Percentiles rank a stretch among this genome's conserved stretches.
Conservation (phyloP, 2,113 vertebrate species). For the Phrynosoma platyrhinos region DNA sequence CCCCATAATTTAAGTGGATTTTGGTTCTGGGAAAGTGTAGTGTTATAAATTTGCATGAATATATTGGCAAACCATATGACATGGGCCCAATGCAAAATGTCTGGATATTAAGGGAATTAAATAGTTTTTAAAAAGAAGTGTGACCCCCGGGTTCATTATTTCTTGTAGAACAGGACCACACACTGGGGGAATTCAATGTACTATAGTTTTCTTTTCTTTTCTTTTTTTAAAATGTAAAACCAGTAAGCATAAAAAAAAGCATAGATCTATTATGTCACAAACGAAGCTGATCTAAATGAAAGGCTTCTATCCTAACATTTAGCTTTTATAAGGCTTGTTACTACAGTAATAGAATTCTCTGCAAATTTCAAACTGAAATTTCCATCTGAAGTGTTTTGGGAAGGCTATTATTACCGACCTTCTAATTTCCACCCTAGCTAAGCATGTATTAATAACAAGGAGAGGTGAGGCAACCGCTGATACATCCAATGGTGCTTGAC, state of each 20-base stretch:
- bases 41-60: slow-evolving; percentile 42
- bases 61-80: slow-evolving; percentile 27
- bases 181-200: slow-evolving; percentile 50
- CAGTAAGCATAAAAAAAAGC: neutral
- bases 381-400: slow-evolving; percentile 65
- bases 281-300: slow-evolving; percentile 52
- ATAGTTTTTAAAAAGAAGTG: slow-evolving; percentile 50
- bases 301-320: slow-evolving; percentile 48
- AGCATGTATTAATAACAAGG: slow-evolving; percentile 63
- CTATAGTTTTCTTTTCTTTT: slow-evolving; percentile 21
- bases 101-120: slow-evolving; percentile 47
- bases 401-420: slow-evolving; percentile 66
- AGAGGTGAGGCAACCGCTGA: slow-evolving; percentile 47
- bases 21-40: slow-evolving; percentile 38
- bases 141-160: slow-evolving; percentile 37
- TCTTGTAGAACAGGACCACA: slow-evolving; percentile 42
- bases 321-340: slow-evolving; percentile 55
- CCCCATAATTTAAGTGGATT: slow-evolving; percentile 53
- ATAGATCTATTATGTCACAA: slow-evolving; percentile 55
- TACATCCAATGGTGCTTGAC: slow-evolving; percentile 59
- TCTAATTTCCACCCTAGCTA: slow-evolving; percentile 66
- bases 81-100: slow-evolving; percentile 48
- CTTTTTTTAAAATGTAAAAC: too few relatives aligned
- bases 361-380: slow-evolving; percentile 66
- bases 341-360: slow-evolving; percentile 64